phyloP scores from a whole-genome alignment of 2,888 invertebrate species.

The Stenodema calcarata region DNA sequence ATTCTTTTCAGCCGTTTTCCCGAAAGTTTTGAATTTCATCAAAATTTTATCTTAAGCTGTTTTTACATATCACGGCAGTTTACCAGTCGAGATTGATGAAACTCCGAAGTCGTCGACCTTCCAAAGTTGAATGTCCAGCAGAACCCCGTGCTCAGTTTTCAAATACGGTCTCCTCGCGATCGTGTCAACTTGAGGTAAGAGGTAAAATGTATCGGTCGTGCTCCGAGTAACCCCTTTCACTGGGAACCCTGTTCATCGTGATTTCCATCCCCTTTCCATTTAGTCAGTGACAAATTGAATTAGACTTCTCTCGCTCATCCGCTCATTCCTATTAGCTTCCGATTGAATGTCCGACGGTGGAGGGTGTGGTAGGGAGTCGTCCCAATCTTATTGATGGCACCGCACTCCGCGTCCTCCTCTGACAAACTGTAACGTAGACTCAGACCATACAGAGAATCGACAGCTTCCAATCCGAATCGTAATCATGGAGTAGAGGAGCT shows the following conservation, averaged over 20 bases:
- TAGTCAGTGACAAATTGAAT: constrained; percentile 21
- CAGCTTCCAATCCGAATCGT: not conserved
- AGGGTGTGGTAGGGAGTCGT: not conserved
- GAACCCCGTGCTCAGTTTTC: not conserved
- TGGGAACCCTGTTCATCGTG: not conserved
- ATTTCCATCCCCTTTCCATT: constrained; percentile 9
- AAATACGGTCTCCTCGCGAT: not conserved
- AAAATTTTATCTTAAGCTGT: too few relatives aligned
- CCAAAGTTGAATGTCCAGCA: not conserved
- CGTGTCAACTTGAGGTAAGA: not conserved
- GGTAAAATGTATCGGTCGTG: not conserved
- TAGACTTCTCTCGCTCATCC: constrained; percentile 11
- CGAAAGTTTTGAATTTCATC: too few relatives aligned
- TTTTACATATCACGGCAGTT: too few relatives aligned
- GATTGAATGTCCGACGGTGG: constrained; percentile 3
- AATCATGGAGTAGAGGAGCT: not conserved
- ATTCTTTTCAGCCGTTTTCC: too few relatives aligned
- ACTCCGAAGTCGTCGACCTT: too few relatives aligned
- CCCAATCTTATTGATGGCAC: constrained; percentile 30
- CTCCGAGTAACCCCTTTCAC: not conserved
- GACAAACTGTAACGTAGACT: not conserved
- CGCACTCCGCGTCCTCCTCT: not conserved
- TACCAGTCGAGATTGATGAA: too few relatives aligned
- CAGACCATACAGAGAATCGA: not conserved
- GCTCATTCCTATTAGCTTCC: constrained; percentile 23